Conservation (phyloP, 2,888 invertebrate genomes). For the Eulithis testata region DNA sequence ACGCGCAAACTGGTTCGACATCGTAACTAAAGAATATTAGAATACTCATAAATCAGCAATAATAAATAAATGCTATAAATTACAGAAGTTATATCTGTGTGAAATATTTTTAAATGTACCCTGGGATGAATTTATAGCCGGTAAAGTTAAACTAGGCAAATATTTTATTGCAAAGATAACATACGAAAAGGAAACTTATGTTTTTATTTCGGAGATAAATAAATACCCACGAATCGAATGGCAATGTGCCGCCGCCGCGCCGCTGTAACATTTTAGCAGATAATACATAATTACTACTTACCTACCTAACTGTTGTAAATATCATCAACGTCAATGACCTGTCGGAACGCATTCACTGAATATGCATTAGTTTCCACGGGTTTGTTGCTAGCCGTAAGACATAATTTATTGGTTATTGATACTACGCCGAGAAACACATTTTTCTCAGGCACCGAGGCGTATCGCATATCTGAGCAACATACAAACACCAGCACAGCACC, state of each 20-base stretch:
- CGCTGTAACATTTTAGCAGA: neutral
- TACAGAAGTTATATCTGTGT: slow-evolving; percentile 36
- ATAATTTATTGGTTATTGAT: slow-evolving; percentile 40
- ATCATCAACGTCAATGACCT: slow-evolving; percentile 28
- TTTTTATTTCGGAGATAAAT: slow-evolving; percentile 18
- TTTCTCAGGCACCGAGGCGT: slow-evolving; percentile 77
- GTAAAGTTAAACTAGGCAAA: slow-evolving; percentile 31
- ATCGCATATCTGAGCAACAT: slow-evolving; percentile 57
- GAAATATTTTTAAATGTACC: slow-evolving; percentile 37
- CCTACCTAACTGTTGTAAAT: neutral
- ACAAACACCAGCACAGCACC: slow-evolving; percentile 41
- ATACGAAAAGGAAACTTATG: slow-evolving; percentile 28
- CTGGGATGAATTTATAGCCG: slow-evolving; percentile 34
- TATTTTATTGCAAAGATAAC: slow-evolving; percentile 33
- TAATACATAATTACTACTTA: neutral
- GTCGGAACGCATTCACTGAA: slow-evolving; percentile 15
- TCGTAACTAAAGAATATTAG: slow-evolving; percentile 38
- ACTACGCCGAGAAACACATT: slow-evolving; percentile 59
- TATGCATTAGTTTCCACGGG: slow-evolving; percentile 23
- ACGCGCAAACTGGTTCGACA: slow-evolving; percentile 36
- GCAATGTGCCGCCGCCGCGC: too few relatives aligned
- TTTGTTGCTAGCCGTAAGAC: slow-evolving; percentile 24
- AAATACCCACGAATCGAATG: slow-evolving; percentile 8
- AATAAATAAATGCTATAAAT: slow-evolving; percentile 43
- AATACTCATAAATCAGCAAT: slow-evolving; percentile 39